Evolutionary conservation across 2,797 vertebrate genomes (phyloP).

Genomic region (Lepus townsendii): DNA sequence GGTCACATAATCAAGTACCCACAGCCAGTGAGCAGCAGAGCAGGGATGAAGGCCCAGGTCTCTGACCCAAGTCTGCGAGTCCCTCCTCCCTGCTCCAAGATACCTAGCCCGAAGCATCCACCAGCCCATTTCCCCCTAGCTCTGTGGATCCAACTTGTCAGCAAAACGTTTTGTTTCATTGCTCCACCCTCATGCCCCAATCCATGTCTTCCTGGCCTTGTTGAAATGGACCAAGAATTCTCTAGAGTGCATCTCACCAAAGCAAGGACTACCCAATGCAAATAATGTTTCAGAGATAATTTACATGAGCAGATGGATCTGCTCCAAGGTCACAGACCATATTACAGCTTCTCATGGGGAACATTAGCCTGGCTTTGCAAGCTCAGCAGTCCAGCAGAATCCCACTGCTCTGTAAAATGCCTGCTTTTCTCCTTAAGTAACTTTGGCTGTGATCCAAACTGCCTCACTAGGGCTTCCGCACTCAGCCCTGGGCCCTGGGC

Average conservation of each 20-base stretch:
- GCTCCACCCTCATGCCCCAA: background rate
- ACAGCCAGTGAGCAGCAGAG: background rate
- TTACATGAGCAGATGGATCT: slow-evolving; percentile 38
- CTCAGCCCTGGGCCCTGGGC: background rate
- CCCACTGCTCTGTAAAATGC: background rate
- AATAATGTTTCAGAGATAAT: slow-evolving; percentile 34
- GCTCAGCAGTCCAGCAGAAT: slow-evolving; percentile 2
- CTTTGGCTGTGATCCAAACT: background rate
- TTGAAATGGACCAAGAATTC: background rate
- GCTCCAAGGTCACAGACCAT: background rate
- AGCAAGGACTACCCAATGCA: background rate
- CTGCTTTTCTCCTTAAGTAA: background rate
- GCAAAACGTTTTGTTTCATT: background rate
- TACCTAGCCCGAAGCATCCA: background rate
- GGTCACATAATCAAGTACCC: background rate
- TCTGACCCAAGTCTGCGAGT: background rate
- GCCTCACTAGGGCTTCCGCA: background rate
- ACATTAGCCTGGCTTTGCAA: background rate
- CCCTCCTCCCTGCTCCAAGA: background rate
- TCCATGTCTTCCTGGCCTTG: background rate
- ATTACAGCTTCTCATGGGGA: background rate
- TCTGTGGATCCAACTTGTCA: background rate
- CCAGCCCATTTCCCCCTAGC: background rate
- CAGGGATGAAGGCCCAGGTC: no score
- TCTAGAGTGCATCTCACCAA: background rate